Conservation (phyloP, 2,797 vertebrate species). For the Pyrocephalus nanus region DNA sequence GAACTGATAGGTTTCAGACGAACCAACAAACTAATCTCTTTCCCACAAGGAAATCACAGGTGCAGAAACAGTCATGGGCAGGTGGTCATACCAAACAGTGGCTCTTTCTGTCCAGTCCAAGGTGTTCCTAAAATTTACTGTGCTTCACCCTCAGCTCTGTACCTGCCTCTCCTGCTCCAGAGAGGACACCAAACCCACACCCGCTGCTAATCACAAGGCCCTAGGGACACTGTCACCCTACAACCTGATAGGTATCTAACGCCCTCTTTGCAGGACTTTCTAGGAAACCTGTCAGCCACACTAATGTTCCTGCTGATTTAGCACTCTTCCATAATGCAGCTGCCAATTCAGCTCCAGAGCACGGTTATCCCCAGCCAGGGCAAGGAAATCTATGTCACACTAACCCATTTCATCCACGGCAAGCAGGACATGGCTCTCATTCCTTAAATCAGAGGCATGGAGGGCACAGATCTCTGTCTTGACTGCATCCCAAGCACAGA, state of each 20-base stretch:
- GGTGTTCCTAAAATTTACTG: background rate
- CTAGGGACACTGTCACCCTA: background rate
- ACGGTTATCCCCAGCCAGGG: background rate
- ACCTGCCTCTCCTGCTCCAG: background rate
- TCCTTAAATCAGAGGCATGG: constrained; percentile 70
- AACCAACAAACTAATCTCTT: background rate
- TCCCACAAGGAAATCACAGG: background rate
- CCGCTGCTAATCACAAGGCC: background rate
- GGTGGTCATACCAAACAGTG: background rate
- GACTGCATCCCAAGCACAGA: constrained; percentile 77
- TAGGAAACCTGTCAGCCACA: background rate
- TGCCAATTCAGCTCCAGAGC: background rate
- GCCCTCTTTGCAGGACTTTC: background rate
- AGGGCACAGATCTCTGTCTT: constrained; percentile 80
- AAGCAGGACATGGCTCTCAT: constrained; percentile 72
- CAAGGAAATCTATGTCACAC: background rate
- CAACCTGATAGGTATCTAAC: background rate
- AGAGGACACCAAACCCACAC: background rate
- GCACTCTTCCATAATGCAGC: background rate
- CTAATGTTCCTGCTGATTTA: background rate
- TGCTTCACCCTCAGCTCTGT: background rate
- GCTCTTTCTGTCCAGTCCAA: background rate
- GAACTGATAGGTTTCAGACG: background rate
- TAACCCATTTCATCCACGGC: constrained; percentile 89
- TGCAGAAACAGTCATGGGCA: background rate